Percentiles rank a stretch among this genome's conserved stretches.
Conservation (phyloP, 1,140 invertebrate genomes). For the Trichogramma pretiosum region DNA sequence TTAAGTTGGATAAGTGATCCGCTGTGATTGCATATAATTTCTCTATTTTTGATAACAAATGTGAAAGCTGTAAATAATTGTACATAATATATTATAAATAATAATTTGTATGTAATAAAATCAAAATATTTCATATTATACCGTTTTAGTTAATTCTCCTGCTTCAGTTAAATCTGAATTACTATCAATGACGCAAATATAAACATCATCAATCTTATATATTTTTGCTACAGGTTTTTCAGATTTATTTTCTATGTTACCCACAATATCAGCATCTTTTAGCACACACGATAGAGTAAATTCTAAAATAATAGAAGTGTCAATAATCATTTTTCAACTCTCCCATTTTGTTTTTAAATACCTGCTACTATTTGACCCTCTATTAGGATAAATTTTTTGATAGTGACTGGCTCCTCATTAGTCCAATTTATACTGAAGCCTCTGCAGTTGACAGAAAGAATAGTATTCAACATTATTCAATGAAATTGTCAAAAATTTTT, state of each 20-base stretch:
- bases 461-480: no score
- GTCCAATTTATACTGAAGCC: slow-evolving; percentile 27
- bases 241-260: slow-evolving; percentile 25
- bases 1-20: slow-evolving; percentile 32
- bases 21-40: slow-evolving; percentile 28
- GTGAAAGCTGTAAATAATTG: slow-evolving; percentile 26
- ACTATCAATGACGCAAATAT: slow-evolving; percentile 27
- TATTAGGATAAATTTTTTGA: slow-evolving; percentile 29
- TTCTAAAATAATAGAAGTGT: slow-evolving; percentile 1
- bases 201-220: slow-evolving; percentile 28
- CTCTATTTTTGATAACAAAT: slow-evolving; percentile 24
- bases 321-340: slow-evolving; percentile 8
- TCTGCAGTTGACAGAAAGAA: slow-evolving; percentile 13
- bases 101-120: slow-evolving; percentile 2
- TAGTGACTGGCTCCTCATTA: slow-evolving; percentile 20
- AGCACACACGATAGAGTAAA: slow-evolving; percentile 16
- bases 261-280: slow-evolving; percentile 24
- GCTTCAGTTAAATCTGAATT: slow-evolving; percentile 29
- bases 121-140: slow-evolving; percentile 18
- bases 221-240: slow-evolving; percentile 25
- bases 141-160: slow-evolving; percentile 28
- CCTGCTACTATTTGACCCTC: slow-evolving; percentile 32
- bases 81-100: slow-evolving; percentile 10
- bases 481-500: neutral
- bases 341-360: slow-evolving; percentile 6